Evolutionary conservation across 2,113 vertebrate species (phyloP).

Genomic region (Brachyistius frenatus): DNA sequence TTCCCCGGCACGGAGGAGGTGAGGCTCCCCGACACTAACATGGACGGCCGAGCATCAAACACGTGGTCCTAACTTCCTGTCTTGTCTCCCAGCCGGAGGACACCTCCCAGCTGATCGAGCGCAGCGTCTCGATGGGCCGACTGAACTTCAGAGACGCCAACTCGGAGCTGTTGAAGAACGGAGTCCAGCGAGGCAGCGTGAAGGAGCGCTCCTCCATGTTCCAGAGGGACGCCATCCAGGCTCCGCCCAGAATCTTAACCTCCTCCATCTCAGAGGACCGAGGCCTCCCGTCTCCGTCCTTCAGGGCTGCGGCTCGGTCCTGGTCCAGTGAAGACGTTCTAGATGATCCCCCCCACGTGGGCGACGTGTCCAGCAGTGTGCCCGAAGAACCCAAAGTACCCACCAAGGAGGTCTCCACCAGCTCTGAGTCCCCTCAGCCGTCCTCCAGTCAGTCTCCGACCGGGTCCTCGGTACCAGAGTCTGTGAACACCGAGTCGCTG

Average conservation of each 20-base stretch:
- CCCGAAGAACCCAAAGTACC: slow-evolving; percentile 31
- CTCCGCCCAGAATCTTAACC: slow-evolving; percentile 88
- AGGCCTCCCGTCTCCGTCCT: slow-evolving; percentile 28
- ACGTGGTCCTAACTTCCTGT: background rate
- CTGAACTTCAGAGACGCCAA: slow-evolving; percentile 63
- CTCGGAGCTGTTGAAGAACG: slow-evolving; percentile 59
- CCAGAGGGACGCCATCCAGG: slow-evolving; percentile 83
- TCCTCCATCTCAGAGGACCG: slow-evolving; percentile 80
- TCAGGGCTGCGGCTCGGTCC: slow-evolving; percentile 52
- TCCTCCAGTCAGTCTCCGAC: slow-evolving; percentile 68
- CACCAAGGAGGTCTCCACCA: slow-evolving; percentile 32
- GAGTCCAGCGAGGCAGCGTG: slow-evolving; percentile 77
- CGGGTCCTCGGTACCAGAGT: slow-evolving; percentile 54
- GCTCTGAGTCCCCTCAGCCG: slow-evolving; percentile 61
- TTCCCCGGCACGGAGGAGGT: slow-evolving; percentile 94
- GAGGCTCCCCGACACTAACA: slow-evolving; percentile 25
- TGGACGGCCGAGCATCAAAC: background rate
- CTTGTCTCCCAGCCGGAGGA: slow-evolving; percentile 65
- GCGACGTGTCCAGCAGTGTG: slow-evolving; percentile 15
- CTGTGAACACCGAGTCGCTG: slow-evolving; percentile 50
- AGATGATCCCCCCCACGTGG: slow-evolving; percentile 46
- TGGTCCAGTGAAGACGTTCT: slow-evolving; percentile 77
- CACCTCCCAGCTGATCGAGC: slow-evolving; percentile 68
- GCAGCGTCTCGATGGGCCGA: slow-evolving; percentile 73
- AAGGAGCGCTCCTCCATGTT: slow-evolving; percentile 82